Conservation (phyloP, 2,888 invertebrate species). For the Acrobeloides nanus region DNA sequence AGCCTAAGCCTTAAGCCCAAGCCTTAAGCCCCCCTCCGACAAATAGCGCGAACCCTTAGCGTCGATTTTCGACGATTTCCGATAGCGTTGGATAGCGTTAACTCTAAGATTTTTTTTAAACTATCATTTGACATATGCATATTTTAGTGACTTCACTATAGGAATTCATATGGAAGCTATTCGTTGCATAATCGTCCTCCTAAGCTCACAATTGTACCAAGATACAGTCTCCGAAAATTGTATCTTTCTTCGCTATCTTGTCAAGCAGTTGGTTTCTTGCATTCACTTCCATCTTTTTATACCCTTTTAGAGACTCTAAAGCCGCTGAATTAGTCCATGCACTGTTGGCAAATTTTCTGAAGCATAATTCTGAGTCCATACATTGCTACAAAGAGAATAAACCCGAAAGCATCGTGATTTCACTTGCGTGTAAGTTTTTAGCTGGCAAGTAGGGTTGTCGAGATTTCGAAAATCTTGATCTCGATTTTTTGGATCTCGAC, state of each 20-base stretch:
- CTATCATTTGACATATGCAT: slow-evolving; percentile 6
- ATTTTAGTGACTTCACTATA: slow-evolving; percentile 41
- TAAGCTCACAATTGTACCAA: slow-evolving; percentile 58
- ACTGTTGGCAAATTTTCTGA: slow-evolving; percentile 55
- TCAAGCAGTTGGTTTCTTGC: slow-evolving; percentile 37
- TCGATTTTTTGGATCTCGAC: too few species aligned
- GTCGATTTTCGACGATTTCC: too few species aligned
- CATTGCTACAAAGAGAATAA: slow-evolving; percentile 56
- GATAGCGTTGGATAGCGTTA: too few species aligned
- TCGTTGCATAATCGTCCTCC: slow-evolving; percentile 55
- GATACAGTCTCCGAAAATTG: slow-evolving; percentile 54
- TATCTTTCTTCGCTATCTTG: slow-evolving; percentile 54
- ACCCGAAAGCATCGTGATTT: slow-evolving; percentile 69
- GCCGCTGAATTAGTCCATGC: slow-evolving; percentile 53
- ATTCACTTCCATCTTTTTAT: slow-evolving; percentile 6
- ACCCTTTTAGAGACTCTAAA: slow-evolving; percentile 53
- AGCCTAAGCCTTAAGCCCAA: too few species aligned
- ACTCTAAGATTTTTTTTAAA: slow-evolving; percentile 9
- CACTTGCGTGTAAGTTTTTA: slow-evolving; percentile 59
- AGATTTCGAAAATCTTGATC: too few species aligned
- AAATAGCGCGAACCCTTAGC: too few species aligned
- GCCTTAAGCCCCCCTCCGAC: too few species aligned
- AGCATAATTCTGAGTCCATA: slow-evolving; percentile 46
- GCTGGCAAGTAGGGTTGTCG: not conserved
- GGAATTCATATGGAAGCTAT: slow-evolving; percentile 55